Evolutionary conservation across 1,140 invertebrate species (phyloP).

Genomic region (Atta cephalotes): DNA sequence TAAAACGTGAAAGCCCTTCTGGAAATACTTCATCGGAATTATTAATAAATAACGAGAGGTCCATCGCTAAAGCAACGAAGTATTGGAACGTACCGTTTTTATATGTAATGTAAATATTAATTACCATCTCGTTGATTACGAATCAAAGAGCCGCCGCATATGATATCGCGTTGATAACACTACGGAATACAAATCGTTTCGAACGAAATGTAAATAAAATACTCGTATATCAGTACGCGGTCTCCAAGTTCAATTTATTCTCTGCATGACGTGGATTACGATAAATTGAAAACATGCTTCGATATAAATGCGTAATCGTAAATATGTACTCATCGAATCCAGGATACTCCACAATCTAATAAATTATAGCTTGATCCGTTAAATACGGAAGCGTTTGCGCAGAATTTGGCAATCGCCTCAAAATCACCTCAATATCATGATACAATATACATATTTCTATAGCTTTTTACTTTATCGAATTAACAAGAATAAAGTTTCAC

Average conservation of each 20-base stretch:
- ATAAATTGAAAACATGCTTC: not conserved
- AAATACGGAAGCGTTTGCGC: conserved; percentile 5
- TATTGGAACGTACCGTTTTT: conserved; percentile 36
- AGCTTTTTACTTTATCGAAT: not conserved
- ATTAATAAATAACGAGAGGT: conserved; percentile 57
- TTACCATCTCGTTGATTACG: conserved; percentile 52
- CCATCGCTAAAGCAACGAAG: conserved; percentile 36
- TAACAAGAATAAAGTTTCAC: not conserved
- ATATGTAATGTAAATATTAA: conserved; percentile 50
- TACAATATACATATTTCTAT: not conserved
- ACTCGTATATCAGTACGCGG: not conserved
- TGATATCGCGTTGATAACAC: conserved; percentile 24
- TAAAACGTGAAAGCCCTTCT: conserved; percentile 38
- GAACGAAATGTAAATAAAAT: conserved; percentile 56
- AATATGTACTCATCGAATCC: not conserved
- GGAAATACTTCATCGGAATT: conserved; percentile 46
- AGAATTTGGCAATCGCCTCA: not conserved
- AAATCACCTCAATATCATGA: not conserved
- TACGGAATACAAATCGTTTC: conserved; percentile 39
- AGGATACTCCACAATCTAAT: not conserved
- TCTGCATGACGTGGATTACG: conserved; percentile 32
- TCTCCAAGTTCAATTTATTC: conserved; percentile 37
- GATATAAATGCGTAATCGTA: conserved; percentile 7
- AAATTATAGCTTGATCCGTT: conserved; percentile 6
- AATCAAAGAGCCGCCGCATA: conserved; percentile 46